phyloP scores from a whole-genome alignment of 1,140 invertebrate species.

The Cataglyphis hispanica region DNA sequence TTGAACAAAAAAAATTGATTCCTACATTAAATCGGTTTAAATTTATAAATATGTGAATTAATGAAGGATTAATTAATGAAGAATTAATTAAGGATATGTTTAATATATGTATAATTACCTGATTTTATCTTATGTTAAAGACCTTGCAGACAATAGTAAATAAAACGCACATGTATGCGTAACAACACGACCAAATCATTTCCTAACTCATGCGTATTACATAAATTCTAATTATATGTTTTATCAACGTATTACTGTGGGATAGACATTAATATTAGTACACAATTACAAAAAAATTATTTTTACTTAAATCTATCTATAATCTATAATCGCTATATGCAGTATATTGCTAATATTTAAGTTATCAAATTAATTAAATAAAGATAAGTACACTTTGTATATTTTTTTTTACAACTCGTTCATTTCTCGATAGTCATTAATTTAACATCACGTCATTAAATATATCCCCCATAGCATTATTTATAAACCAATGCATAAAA shows the following conservation, averaged over 20 bases:
- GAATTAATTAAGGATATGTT: slow-evolving; percentile 7
- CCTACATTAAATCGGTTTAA: slow-evolving; percentile 1
- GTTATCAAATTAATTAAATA: not conserved
- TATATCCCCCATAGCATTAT: slow-evolving; percentile 26
- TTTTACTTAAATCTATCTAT: not conserved
- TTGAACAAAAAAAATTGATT: slow-evolving; percentile 13
- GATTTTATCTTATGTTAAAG: slow-evolving; percentile 50
- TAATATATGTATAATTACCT: not conserved
- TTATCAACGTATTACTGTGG: slow-evolving; percentile 19
- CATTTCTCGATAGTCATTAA: slow-evolving; percentile 5
- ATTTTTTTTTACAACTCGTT: slow-evolving; percentile 15
- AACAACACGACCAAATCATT: slow-evolving; percentile 49
- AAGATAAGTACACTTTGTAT: slow-evolving; percentile 2
- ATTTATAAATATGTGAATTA: not conserved
- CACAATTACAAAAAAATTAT: not conserved
- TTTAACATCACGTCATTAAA: slow-evolving; percentile 21
- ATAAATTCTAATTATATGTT: not conserved
- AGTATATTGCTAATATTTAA: slow-evolving; percentile 1
- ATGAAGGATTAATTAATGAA: too few species aligned
- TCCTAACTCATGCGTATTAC: not conserved
- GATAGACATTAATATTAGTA: not conserved
- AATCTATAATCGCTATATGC: not conserved
- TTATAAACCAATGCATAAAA: slow-evolving; percentile 16
- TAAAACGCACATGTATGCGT: not conserved
- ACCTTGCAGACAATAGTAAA: slow-evolving; percentile 54